Percentiles rank a stretch among this genome's conserved stretches.
Conservation (phyloP, 1,140 invertebrate species). For the Sminthurinus signatus region DNA sequence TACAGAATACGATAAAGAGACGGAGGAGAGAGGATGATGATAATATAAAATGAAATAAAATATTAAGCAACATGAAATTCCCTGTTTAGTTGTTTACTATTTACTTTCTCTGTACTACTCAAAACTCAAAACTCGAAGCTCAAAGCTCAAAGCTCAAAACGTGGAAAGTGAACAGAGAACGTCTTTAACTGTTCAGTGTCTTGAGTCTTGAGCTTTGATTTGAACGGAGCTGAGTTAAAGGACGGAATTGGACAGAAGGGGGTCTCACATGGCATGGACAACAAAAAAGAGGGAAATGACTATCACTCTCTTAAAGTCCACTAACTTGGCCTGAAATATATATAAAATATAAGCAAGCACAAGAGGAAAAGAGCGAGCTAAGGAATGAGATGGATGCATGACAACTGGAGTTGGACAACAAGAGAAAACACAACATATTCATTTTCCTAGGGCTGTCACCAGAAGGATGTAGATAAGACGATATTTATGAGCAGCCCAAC, state of each 20-base stretch:
- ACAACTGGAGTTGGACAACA: constrained; percentile 1
- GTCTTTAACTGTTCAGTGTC: too few relatives aligned
- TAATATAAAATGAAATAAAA: too few relatives aligned
- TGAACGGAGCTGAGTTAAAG: too few relatives aligned
- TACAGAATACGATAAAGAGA: background rate
- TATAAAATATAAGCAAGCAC: background rate
- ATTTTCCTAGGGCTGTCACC: constrained; percentile 27
- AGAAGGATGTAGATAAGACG: constrained; percentile 24
- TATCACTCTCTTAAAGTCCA: too few relatives aligned
- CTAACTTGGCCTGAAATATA: too few relatives aligned
- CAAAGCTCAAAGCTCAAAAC: too few relatives aligned
- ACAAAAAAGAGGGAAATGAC: too few relatives aligned
- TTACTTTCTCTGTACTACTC: too few relatives aligned
- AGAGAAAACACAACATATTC: constrained; percentile 23
- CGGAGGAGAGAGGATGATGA: background rate
- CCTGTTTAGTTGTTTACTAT: background rate
- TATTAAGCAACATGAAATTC: constrained; percentile 1
- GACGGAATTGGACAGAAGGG: constrained; percentile 3
- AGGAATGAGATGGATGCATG: background rate
- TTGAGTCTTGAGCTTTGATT: too few relatives aligned
- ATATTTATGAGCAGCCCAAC: constrained; percentile 33
- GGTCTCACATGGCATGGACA: background rate
- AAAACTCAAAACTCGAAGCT: too few relatives aligned
- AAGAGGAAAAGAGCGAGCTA: background rate
- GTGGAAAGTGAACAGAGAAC: too few relatives aligned